These are phyloP conservation scores for Meandrina meandrites DNA, from an alignment of 92 coral and sea anemone species.

Conservation along the genomic window DNA sequence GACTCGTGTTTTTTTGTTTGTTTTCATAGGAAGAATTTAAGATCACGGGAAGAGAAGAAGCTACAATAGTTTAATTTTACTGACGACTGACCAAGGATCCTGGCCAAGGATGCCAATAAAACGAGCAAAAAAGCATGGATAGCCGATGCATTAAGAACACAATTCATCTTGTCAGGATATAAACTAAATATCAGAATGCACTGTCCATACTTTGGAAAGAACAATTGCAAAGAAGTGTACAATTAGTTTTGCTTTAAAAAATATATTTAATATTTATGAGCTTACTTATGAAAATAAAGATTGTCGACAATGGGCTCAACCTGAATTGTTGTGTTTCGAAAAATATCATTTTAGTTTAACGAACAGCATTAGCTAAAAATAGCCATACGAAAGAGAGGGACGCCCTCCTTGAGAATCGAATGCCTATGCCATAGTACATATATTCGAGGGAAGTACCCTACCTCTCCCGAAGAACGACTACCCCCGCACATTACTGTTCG, in stretches of 20 bases:
- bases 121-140: neutral
- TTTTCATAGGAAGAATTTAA: neutral
- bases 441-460: neutral
- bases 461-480: neutral
- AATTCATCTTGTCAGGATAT: neutral
- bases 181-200: neutral
- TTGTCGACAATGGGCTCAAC: neutral
- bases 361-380: too few relatives aligned
- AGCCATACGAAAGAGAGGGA: neutral
- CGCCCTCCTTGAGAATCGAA: neutral
- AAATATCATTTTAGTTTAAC: neutral
- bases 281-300: neutral
- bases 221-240: neutral
- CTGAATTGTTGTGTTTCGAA: neutral
- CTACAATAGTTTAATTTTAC: neutral
- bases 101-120: neutral
- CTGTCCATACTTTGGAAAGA: neutral
- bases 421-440: neutral
- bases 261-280: neutral
- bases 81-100: neutral
- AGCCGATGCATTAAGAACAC: neutral
- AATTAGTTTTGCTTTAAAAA: neutral
- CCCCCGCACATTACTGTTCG: neutral
- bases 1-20: neutral
- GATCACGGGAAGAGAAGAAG: too few relatives aligned